These are phyloP conservation scores for Danio jaintianensis DNA, from an alignment of 2,797 vertebrate species.

Conservation along the genomic window DNA sequence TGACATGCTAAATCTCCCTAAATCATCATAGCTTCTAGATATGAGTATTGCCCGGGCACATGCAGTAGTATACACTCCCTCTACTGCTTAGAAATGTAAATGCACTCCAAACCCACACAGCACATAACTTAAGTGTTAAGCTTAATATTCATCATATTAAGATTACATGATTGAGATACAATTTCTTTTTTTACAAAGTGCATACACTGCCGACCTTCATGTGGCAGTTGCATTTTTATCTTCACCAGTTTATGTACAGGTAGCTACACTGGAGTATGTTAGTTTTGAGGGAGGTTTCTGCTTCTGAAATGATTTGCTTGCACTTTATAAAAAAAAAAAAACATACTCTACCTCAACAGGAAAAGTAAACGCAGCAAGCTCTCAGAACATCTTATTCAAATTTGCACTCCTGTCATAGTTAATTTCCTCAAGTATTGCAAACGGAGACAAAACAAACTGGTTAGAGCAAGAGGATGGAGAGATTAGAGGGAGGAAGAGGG, in stretches of 20 bases:
- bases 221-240: not conserved
- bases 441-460: not conserved
- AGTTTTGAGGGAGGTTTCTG: conserved; percentile 47
- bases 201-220: not conserved
- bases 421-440: conserved; percentile 26
- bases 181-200: not conserved
- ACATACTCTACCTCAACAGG: conserved; percentile 11
- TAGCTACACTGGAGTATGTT: conserved; percentile 8
- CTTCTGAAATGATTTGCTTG: not conserved
- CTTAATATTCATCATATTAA: not conserved
- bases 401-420: conserved; percentile 34
- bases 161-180: not conserved
- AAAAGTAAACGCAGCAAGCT: conserved; percentile 38
- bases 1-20: no score
- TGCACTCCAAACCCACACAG: conserved; percentile 36
- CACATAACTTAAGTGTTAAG: not conserved
- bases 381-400: conserved; percentile 25
- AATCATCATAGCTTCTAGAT: no score
- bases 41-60: no score
- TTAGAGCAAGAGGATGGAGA: conserved; percentile 3
- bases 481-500: conserved; percentile 1
- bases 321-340: not conserved
- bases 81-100: conserved; percentile 63
- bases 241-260: not conserved
- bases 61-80: conserved; percentile 56